Evolutionary conservation across 1,140 invertebrate genomes (phyloP), one percentile per base, ranked within the genome.

Genomic region (Drosophila ananassae): DNA sequence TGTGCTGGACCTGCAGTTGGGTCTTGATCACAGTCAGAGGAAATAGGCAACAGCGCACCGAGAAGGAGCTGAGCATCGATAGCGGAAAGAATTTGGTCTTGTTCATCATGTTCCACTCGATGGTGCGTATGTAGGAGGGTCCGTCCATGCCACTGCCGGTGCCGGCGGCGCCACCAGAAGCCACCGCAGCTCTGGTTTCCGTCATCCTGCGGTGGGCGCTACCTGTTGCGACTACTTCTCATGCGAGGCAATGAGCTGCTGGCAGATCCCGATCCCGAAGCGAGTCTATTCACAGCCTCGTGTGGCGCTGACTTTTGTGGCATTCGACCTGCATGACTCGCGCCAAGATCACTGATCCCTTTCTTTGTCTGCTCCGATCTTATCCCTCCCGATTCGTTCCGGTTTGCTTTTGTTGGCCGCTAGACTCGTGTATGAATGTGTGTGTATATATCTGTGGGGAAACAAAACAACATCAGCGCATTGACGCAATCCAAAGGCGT

Each of bases 71-170:
- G 9, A 98, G 92, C 93, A 99, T 96, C 51, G 97, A 98, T 39
- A 99, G 92, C 2, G 98, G 98, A 89, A 95, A 98, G 93, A 96
- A 98, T 94, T 95, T 98, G 91, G 94, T 95, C 85, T 99, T 98
- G 92, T 99, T 97, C 97, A 99, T 97, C 98, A 99, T 99, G 64
- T 98, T 94, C 97, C 98, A 99, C 93, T 99, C 98, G 74, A 99
- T 99, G n/a, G 95, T 97, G 37, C 95, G 95, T 69, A 98, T 96
- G 50, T 95, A 94, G 57, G 94, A 93, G 8, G 94, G 52, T 10
- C 79, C 69, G 30, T 84, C 73, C 17, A 56, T 39, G 9, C 57
- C 72, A 25, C 28, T 57, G 48, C 37, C 50, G 4, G 55, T 52
- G 8, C 77, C 80, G 25, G 56, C 53, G 21, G 53, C 59, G 5